Conservation (phyloP, 2,888 invertebrate species). For the Theretra japonica region DNA sequence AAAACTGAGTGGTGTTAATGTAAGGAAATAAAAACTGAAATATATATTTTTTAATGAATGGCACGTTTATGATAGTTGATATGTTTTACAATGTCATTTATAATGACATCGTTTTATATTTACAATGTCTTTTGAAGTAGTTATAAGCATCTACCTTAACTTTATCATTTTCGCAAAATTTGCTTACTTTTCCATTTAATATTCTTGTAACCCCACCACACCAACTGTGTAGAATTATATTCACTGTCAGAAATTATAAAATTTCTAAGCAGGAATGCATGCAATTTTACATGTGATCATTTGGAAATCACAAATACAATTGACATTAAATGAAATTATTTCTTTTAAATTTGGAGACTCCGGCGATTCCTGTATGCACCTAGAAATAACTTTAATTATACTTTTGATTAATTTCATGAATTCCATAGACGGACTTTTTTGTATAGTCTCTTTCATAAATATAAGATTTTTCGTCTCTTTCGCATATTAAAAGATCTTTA, state of each 20-base stretch:
- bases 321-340: neutral
- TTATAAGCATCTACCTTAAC: too few species aligned
- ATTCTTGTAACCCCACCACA: neutral
- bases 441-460: slow-evolving; percentile 13
- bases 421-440: neutral
- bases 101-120: too few species aligned
- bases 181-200: neutral
- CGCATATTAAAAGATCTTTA: neutral
- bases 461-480: neutral
- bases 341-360: neutral
- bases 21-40: too few species aligned
- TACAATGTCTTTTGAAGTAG: too few species aligned
- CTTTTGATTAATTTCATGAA: neutral
- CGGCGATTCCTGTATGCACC: slow-evolving; percentile 6
- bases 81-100: too few species aligned
- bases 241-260: neutral
- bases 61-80: too few species aligned
- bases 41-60: too few species aligned
- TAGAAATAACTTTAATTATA: neutral
- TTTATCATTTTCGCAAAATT: too few species aligned
- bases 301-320: neutral
- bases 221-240: neutral
- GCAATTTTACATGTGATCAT: neutral
- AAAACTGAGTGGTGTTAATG: too few species aligned
- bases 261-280: neutral